A percentile compares a stretch with the other conserved stretches of the same genome.
These are phyloP conservation scores for Oscheius onirici DNA, from an alignment of 2,888 invertebrate species.

Conservation along the genomic window DNA sequence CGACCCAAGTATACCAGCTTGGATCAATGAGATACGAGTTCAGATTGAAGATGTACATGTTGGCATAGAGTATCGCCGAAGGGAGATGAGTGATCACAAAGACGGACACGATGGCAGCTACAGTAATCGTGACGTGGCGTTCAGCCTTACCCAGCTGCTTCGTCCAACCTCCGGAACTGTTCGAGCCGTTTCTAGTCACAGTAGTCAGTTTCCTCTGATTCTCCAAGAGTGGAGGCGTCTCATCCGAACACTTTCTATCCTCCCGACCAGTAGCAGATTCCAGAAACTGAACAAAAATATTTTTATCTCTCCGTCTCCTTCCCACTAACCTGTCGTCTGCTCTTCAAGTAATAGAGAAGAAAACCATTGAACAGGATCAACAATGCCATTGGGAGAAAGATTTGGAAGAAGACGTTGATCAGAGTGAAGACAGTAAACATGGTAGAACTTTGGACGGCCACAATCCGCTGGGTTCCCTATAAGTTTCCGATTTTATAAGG, in stretches of 20 bases:
- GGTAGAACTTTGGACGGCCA: conserved; percentile 24
- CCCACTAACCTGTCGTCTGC: conserved; percentile 36
- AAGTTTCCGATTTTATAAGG: conserved; percentile 3
- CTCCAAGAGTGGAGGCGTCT: conserved; percentile 37
- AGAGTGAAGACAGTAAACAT: conserved; percentile 26
- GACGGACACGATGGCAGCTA: conserved; percentile 53
- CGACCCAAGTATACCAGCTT: conserved; percentile 46
- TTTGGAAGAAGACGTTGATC: conserved; percentile 37
- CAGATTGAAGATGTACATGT: conserved; percentile 52
- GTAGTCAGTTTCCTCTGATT: conserved; percentile 18
- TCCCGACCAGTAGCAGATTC: conserved; percentile 27
- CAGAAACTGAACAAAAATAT: conserved; percentile 15
- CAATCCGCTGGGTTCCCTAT: conserved; percentile 30
- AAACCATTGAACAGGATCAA: conserved; percentile 51
- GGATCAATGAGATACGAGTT: conserved; percentile 32
- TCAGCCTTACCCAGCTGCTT: conserved; percentile 53
- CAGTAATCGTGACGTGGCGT: conserved; percentile 56
- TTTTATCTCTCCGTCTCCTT: neutral
- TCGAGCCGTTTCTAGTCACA: conserved; percentile 31
- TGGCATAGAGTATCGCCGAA: conserved; percentile 49
- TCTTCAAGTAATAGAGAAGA: conserved; percentile 51
- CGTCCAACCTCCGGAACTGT: conserved; percentile 37
- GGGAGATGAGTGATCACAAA: conserved; percentile 56
- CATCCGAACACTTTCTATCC: conserved; percentile 27
- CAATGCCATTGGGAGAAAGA: conserved; percentile 51